Evolutionary conservation across 2,797 vertebrate genomes (phyloP), one percentile per base, ranked within the genome.

Genomic region (Diglossa cyanea): DNA sequence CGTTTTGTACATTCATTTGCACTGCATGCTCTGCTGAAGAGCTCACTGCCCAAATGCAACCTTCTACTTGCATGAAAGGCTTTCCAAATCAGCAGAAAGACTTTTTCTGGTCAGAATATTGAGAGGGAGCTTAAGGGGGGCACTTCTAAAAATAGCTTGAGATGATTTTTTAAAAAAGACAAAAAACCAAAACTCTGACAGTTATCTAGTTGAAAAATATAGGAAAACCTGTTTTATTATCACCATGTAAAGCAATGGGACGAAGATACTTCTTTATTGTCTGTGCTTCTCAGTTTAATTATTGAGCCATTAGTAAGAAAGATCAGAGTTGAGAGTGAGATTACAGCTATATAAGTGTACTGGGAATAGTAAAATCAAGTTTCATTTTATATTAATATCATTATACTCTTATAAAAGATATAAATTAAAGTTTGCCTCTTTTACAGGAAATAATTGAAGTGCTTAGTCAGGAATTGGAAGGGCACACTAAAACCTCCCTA

Each of bases 361-460:
- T 88, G 40, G 87, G 87, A 93, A 78, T 53, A 90, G 51, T 75
- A 66, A 95, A 97, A 93, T 86, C 70, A 90, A 94, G 62, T 84
- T 94, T 91, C 30, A 50, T 88, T 95, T 96, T 90, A 71, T 77
- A 65, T 81, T 92, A 76, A 65, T 81, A 77, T 78, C 62, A 48
- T 91, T 89, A 87, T 26, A 30, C 24, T 85, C 37, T 86, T 95
- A 77, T 68, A 87, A 82, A 92, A 90, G 30, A 53, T 51, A 80
- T 58, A 88, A 92, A 92, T 76, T 79, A 90, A 92, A 87, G 10
- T 51, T 85, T 89, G 39, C n/a, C 61, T 54, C 12, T 63, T 91
- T 95, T 87, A 89, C 39, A 21, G 54, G 72, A 95, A 93, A 65
- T 87, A 85, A 89, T 71, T 71, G 68, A 93, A 93, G 57, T 68